These are phyloP conservation scores for Rhagonycha fulva DNA, from an alignment of 2,888 invertebrate species.

Conservation along the genomic window DNA sequence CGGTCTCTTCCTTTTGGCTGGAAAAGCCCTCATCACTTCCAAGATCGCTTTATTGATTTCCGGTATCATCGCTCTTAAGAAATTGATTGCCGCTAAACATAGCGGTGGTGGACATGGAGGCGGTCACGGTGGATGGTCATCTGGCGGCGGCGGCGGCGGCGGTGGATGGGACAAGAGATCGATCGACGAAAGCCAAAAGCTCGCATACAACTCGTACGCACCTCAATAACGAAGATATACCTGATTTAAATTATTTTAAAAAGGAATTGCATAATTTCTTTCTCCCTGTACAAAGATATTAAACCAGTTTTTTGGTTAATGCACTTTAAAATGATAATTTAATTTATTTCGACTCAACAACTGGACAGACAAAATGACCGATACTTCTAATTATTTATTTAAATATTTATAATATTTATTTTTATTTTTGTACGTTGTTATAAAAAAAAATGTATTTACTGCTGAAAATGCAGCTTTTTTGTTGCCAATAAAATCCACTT, in stretches of 20 bases:
- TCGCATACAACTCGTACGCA: slow-evolving; percentile 73
- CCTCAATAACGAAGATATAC: slow-evolving; percentile 47
- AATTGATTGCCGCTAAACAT: slow-evolving; percentile 72
- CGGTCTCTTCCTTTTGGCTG: slow-evolving; percentile 78
- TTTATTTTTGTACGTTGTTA: slow-evolving; percentile 2
- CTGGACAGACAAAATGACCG: neutral
- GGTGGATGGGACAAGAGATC: slow-evolving; percentile 77
- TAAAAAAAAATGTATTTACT: slow-evolving; percentile 2
- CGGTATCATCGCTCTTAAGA: slow-evolving; percentile 82
- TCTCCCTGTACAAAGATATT: slow-evolving; percentile 15
- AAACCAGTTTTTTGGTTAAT: slow-evolving; percentile 19
- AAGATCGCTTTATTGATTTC: slow-evolving; percentile 81
- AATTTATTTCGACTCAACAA: slow-evolving; percentile 1
- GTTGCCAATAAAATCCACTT: slow-evolving; percentile 10
- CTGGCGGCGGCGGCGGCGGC: slow-evolving; percentile 54
- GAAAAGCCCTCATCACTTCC: slow-evolving; percentile 80
- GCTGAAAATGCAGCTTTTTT: slow-evolving; percentile 8
- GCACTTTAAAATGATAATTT: neutral
- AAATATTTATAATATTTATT: slow-evolving; percentile 11
- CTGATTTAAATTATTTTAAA: slow-evolving; percentile 11
- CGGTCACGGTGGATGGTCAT: slow-evolving; percentile 34
- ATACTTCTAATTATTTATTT: slow-evolving; percentile 10
- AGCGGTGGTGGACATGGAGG: slow-evolving; percentile 53
- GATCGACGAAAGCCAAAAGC: slow-evolving; percentile 63
- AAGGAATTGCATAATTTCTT: slow-evolving; percentile 3